Evolutionary conservation across 2,888 invertebrate genomes (phyloP).

Genomic region (Belgica antarctica): DNA sequence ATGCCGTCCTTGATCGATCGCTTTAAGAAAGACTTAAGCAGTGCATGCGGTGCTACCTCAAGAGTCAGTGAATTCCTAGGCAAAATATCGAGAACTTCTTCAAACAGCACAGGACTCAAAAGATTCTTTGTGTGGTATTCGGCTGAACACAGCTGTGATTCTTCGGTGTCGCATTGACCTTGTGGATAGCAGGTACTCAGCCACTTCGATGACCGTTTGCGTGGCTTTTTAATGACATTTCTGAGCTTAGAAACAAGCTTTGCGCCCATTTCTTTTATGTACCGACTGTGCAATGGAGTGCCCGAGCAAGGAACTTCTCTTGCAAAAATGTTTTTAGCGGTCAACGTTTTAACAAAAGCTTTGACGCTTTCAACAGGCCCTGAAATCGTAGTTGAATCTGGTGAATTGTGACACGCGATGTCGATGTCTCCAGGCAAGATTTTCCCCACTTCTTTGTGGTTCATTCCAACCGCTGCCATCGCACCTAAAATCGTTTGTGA

Average conservation of each 20-base stretch:
- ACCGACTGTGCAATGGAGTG: conserved; percentile 79
- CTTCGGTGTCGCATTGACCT: conserved; percentile 63
- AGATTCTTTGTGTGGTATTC: conserved; percentile 81
- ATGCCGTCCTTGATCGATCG: conserved; percentile 69
- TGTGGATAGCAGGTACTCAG: conserved; percentile 72
- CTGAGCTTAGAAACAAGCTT: conserved; percentile 63
- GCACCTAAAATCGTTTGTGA: conserved; percentile 66
- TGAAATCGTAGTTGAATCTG: conserved; percentile 79
- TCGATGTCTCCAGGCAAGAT: conserved; percentile 70
- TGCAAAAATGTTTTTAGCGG: conserved; percentile 69
- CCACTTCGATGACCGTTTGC: conserved; percentile 69
- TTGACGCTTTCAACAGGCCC: conserved; percentile 68
- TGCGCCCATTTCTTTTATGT: conserved; percentile 65
- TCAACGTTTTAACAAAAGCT: conserved; percentile 62
- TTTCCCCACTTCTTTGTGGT: conserved; percentile 56
- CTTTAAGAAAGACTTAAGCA: conserved; percentile 82
- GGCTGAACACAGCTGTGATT: conserved; percentile 67
- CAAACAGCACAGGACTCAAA: conserved; percentile 71
- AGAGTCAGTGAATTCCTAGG: conserved; percentile 79
- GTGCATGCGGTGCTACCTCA: conserved; percentile 86
- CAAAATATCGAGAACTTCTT: conserved; percentile 76
- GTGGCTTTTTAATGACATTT: conserved; percentile 62
- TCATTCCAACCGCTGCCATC: conserved; percentile 79
- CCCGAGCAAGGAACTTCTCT: conserved; percentile 75
- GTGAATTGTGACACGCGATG: conserved; percentile 78